Evolutionary conservation across 2,113 vertebrate species (phyloP).

Genomic region (Neogale vison): DNA sequence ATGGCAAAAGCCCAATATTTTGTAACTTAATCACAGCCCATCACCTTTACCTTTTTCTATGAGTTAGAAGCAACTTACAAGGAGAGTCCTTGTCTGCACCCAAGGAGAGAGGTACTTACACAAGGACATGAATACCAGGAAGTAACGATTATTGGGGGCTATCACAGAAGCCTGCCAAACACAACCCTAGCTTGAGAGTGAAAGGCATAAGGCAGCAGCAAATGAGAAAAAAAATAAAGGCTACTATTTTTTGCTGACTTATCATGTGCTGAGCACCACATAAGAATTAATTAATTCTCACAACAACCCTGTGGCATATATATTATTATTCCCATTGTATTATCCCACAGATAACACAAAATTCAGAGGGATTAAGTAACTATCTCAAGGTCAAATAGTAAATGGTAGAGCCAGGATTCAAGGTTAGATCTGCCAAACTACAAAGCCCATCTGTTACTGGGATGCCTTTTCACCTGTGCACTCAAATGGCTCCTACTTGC

Average conservation of each 20-base stretch:
- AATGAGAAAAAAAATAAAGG: background rate
- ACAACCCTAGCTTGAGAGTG: too few species aligned
- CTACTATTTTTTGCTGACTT: background rate
- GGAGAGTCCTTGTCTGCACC: background rate
- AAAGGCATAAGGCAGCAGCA: background rate
- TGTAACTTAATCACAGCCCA: background rate
- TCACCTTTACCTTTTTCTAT: background rate
- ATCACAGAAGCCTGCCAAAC: background rate
- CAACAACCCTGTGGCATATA: background rate
- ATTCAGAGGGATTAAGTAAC: background rate
- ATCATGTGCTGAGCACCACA: background rate
- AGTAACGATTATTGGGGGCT: background rate
- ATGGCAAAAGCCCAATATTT: background rate
- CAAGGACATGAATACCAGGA: background rate
- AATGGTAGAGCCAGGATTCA: background rate
- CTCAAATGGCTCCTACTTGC: background rate
- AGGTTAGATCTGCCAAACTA: background rate
- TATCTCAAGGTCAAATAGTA: background rate
- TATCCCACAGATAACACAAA: background rate
- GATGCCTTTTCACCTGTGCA: background rate
- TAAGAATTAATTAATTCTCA: background rate
- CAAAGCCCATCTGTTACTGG: background rate
- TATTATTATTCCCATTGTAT: background rate
- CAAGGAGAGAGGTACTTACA: background rate
- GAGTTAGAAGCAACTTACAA: background rate